Evolutionary conservation across 2,888 invertebrate species (phyloP).

Genomic region (Papilio demoleus): DNA sequence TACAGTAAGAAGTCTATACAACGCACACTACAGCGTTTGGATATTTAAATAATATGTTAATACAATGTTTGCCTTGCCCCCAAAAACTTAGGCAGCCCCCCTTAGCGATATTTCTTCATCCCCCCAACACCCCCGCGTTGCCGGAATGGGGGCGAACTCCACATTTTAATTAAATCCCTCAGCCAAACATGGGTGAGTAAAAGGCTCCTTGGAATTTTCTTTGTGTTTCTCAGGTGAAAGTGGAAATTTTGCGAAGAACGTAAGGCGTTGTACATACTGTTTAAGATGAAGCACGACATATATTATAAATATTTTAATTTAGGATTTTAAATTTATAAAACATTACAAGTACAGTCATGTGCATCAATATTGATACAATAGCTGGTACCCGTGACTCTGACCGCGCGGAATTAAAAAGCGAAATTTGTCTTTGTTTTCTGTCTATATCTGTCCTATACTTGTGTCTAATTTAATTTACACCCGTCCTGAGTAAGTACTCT

Average conservation of each 20-base stretch:
- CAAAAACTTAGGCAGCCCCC: constrained; percentile 60
- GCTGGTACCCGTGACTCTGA: too few species aligned
- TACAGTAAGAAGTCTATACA: constrained; percentile 21
- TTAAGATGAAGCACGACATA: not conserved
- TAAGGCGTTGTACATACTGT: constrained; percentile 24
- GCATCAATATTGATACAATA: too few species aligned
- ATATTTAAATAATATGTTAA: constrained; percentile 81
- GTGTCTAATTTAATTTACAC: too few species aligned
- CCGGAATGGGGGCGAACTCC: constrained; percentile 52
- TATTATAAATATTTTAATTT: constrained; percentile 1
- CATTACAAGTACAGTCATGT: too few species aligned
- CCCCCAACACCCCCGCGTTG: constrained; percentile 43
- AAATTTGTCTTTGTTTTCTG: too few species aligned
- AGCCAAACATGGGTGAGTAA: constrained; percentile 61
- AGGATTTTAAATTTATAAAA: not conserved
- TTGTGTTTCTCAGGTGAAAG: constrained; percentile 59
- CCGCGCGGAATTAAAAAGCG: too few species aligned
- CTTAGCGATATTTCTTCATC: constrained; percentile 67
- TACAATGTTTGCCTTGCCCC: constrained; percentile 74
- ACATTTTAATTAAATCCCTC: constrained; percentile 80
- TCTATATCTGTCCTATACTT: too few species aligned
- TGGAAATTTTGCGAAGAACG: constrained; percentile 44
- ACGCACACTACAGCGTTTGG: constrained; percentile 31
- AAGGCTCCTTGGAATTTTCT: constrained; percentile 75
- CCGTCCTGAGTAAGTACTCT: too few species aligned